Conservation (phyloP, 1,140 invertebrate species). For the Conus betulinus region DNA sequence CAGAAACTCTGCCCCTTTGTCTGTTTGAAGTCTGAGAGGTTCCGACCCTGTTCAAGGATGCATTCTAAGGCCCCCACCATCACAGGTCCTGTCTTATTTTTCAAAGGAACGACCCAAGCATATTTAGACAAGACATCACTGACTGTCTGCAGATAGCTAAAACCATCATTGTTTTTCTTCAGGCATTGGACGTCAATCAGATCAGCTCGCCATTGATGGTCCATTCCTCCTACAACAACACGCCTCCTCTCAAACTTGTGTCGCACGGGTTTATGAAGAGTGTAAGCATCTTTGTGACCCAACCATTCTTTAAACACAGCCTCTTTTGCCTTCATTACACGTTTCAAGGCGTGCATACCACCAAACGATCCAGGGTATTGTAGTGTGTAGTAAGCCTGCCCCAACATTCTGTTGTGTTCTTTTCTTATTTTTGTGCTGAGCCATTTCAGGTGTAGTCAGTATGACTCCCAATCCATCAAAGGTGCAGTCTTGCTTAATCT, state of each 20-base stretch:
- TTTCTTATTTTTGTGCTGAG: too few relatives aligned
- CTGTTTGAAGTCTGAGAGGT: constrained; percentile 29
- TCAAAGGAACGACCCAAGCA: constrained; percentile 74
- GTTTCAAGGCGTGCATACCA: neutral
- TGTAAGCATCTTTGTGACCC: constrained; percentile 37
- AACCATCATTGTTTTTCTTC: constrained; percentile 70
- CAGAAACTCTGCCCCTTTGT: constrained; percentile 41
- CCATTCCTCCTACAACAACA: constrained; percentile 52
- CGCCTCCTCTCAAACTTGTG: constrained; percentile 26
- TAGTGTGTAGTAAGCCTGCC: constrained; percentile 6
- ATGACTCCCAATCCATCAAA: too few relatives aligned
- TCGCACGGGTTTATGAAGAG: constrained; percentile 36
- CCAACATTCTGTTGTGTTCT: too few relatives aligned
- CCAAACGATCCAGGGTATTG: neutral
- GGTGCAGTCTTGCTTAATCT: too few relatives aligned
- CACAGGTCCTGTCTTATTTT: constrained; percentile 73
- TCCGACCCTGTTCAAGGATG: constrained; percentile 46
- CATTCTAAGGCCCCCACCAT: constrained; percentile 53
- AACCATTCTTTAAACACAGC: constrained; percentile 35
- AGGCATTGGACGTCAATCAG: constrained; percentile 67
- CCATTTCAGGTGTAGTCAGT: neutral
- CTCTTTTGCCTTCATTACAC: neutral
- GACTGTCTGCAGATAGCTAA: constrained; percentile 75
- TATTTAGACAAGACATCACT: constrained; percentile 77
- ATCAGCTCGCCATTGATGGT: constrained; percentile 73